These are phyloP conservation scores for Uria aalge DNA, from an alignment of 2,113 vertebrate species.

Conservation along the genomic window DNA sequence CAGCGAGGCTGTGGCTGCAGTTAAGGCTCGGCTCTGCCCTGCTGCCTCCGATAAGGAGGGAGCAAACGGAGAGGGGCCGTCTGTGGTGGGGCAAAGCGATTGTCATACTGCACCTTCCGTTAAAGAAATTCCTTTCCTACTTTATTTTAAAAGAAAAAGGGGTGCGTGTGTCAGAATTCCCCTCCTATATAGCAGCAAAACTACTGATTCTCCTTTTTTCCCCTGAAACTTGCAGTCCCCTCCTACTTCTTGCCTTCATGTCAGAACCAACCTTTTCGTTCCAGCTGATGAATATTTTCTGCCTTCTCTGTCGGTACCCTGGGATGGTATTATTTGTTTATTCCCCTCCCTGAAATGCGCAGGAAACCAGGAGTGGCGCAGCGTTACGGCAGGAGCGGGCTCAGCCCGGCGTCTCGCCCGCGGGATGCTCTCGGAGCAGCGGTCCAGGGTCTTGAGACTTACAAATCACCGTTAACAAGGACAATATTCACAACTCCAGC, in stretches of 20 bases:
- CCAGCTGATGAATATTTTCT: not conserved
- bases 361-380: not conserved
- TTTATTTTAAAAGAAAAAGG: not conserved
- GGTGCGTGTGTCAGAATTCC: not conserved
- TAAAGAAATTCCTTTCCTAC: not conserved
- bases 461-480: not conserved
- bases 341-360: not conserved
- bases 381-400: accelerated
- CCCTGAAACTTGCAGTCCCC: too few relatives aligned
- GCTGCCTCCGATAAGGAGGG: accelerated
- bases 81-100: not conserved
- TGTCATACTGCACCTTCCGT: not conserved
- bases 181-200: not conserved
- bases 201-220: not conserved
- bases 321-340: accelerated
- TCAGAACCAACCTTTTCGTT: not conserved
- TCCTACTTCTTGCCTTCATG: not conserved
- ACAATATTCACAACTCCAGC: not conserved
- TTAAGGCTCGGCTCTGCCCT: not conserved
- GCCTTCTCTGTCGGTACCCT: accelerated
- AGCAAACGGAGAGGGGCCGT: not conserved
- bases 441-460: accelerated
- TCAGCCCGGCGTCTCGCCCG: accelerated
- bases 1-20: not conserved
- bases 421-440: not conserved